A percentile compares a stretch with the other conserved stretches of the same genome.
Conservation (phyloP, 2,797 vertebrate species). For the Sebastes oblongus region DNA sequence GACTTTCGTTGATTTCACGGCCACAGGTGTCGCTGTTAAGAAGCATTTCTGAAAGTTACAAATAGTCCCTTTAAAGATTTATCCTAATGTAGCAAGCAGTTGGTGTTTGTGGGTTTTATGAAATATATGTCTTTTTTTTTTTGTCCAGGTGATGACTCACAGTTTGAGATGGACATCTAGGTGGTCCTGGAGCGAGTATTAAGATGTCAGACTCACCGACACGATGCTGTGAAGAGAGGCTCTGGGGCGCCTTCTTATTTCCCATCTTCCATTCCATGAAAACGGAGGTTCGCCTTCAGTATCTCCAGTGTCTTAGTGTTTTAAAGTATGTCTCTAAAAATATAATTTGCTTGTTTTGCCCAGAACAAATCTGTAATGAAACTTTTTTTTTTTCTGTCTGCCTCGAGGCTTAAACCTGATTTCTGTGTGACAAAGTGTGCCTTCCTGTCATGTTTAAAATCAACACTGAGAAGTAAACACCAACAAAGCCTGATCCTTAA, state of each 20-base stretch:
- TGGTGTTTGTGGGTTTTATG: not conserved
- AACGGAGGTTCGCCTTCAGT: not conserved
- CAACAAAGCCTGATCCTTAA: constrained; percentile 44
- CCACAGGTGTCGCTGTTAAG: no score
- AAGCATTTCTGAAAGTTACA: no score
- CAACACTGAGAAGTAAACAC: constrained; percentile 39
- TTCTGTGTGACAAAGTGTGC: constrained; percentile 56
- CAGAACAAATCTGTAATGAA: constrained; percentile 35
- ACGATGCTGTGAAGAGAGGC: constrained; percentile 46
- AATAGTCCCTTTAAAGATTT: no score
- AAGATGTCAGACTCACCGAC: constrained; percentile 20
- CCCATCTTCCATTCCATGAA: constrained; percentile 32
- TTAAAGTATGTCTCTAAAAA: constrained; percentile 5
- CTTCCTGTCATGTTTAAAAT: constrained; percentile 53
- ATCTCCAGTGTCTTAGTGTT: constrained; percentile 20
- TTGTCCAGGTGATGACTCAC: constrained; percentile 78
- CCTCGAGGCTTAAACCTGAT: constrained; percentile 24
- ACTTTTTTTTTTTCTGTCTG: constrained; percentile 20
- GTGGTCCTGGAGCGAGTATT: not conserved
- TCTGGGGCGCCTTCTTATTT: not conserved
- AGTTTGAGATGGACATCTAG: constrained; percentile 86
- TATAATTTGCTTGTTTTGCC: constrained; percentile 23
- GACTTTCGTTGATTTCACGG: no score
- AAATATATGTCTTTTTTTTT: constrained; percentile 6
- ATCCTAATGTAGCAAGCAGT: not conserved